These are phyloP conservation scores for Temnothorax longispinosus DNA, from an alignment of 1,140 invertebrate genomes.

Conservation along the genomic window DNA sequence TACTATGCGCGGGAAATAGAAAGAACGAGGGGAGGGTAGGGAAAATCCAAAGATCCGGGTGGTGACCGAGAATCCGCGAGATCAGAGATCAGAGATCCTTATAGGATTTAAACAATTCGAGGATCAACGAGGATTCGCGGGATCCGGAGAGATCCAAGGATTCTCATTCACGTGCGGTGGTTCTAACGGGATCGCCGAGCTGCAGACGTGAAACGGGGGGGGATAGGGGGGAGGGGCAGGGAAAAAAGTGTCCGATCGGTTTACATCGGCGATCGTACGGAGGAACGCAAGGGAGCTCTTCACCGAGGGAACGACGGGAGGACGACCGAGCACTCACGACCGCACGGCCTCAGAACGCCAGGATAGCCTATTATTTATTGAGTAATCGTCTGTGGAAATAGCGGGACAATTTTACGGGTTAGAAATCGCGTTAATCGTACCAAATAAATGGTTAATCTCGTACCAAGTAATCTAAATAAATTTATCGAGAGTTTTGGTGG, in stretches of 20 bases:
- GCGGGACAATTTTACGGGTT: slow-evolving; percentile 67
- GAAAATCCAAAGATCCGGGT: neutral
- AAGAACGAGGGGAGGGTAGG: neutral
- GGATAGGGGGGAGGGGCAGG: too few relatives aligned
- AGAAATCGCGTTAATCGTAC: slow-evolving; percentile 72
- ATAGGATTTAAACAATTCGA: neutral
- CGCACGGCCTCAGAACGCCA: slow-evolving; percentile 60
- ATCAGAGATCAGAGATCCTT: neutral
- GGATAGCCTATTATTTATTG: slow-evolving; percentile 76
- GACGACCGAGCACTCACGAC: slow-evolving; percentile 50
- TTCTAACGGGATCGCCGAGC: neutral
- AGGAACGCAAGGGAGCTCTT: neutral
- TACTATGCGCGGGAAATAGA: neutral
- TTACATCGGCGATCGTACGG: neutral
- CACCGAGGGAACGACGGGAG: slow-evolving; percentile 42
- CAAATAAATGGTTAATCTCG: slow-evolving; percentile 74
- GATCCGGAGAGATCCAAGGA: neutral
- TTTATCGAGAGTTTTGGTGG: slow-evolving; percentile 38
- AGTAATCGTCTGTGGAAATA: slow-evolving; percentile 62
- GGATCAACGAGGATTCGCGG: slow-evolving; percentile 15
- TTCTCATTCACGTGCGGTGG: neutral
- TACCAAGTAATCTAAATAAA: slow-evolving; percentile 76
- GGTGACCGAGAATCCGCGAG: neutral
- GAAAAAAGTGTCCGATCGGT: slow-evolving; percentile 7
- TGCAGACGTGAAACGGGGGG: neutral